These are phyloP conservation scores for Parapristionchus giblindavisi DNA, from an alignment of 2,888 invertebrate species.

Conservation along the genomic window DNA sequence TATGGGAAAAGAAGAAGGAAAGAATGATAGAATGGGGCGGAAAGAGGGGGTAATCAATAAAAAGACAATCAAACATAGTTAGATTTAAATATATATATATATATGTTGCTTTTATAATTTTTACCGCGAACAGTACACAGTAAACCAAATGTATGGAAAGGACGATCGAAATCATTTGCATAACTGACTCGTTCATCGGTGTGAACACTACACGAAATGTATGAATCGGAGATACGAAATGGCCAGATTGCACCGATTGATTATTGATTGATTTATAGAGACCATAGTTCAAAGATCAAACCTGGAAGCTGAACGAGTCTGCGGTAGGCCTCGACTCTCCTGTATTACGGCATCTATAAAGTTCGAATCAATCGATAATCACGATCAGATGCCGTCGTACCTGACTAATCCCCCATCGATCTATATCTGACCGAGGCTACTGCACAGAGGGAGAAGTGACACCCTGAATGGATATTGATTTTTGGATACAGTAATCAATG, in stretches of 20 bases:
- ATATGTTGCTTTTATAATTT: too few relatives aligned
- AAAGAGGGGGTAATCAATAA: not conserved
- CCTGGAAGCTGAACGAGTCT: slow-evolving; percentile 67
- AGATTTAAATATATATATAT: too few relatives aligned
- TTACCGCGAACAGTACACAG: too few relatives aligned
- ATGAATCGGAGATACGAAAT: slow-evolving; percentile 61
- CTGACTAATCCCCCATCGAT: slow-evolving; percentile 58
- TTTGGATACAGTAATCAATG: too few relatives aligned
- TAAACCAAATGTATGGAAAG: too few relatives aligned
- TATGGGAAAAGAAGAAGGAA: too few relatives aligned
- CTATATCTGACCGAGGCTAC: slow-evolving; percentile 42
- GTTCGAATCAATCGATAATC: not conserved
- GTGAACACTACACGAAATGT: slow-evolving; percentile 65
- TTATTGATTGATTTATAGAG: too few relatives aligned
- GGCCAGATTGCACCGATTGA: slow-evolving; percentile 64
- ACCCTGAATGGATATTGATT: slow-evolving; percentile 34
- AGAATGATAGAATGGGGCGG: not conserved
- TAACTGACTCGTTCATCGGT: slow-evolving; percentile 60
- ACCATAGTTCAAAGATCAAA: too few relatives aligned
- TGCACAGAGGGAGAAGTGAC: slow-evolving; percentile 39
- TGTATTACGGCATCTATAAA: slow-evolving; percentile 62
- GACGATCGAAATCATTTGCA: not conserved
- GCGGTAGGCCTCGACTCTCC: slow-evolving; percentile 50
- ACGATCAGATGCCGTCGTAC: too few relatives aligned
- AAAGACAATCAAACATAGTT: too few relatives aligned